Evolutionary conservation across 2,113 vertebrate genomes (phyloP).

Genomic region (Nymphicus hollandicus): DNA sequence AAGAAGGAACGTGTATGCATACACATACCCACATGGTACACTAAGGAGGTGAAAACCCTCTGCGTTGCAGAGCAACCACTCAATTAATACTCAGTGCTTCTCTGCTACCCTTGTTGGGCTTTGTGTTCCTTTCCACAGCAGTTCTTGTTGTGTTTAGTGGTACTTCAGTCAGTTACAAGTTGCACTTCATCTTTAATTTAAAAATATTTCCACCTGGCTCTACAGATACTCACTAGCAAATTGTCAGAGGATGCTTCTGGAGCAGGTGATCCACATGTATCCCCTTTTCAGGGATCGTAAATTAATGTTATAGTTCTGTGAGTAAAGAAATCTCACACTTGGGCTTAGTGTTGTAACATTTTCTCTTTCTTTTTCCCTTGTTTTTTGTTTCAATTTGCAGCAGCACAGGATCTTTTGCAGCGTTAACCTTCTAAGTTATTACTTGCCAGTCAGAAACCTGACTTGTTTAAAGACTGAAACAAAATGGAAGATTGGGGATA

Average conservation of each 20-base stretch:
- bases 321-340: neutral
- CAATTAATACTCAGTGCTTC: neutral
- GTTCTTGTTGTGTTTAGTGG: neutral
- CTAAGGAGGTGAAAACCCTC: neutral
- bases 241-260: neutral
- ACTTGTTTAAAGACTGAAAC: conserved; percentile 66
- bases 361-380: neutral
- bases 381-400: neutral
- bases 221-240: neutral
- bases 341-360: neutral
- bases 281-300: neutral
- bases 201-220: neutral
- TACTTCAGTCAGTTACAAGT: neutral
- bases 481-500: conserved; percentile 69
- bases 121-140: neutral
- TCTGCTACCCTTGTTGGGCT: neutral
- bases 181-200: neutral
- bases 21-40: neutral
- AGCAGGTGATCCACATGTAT: neutral
- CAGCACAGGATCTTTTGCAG: conserved; percentile 54
- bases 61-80: neutral
- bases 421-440: conserved; percentile 65
- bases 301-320: neutral
- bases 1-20: neutral
- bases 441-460: conserved; percentile 58